Evolutionary conservation across 2,888 invertebrate species (phyloP).

Genomic region (Polyommatus icarus): DNA sequence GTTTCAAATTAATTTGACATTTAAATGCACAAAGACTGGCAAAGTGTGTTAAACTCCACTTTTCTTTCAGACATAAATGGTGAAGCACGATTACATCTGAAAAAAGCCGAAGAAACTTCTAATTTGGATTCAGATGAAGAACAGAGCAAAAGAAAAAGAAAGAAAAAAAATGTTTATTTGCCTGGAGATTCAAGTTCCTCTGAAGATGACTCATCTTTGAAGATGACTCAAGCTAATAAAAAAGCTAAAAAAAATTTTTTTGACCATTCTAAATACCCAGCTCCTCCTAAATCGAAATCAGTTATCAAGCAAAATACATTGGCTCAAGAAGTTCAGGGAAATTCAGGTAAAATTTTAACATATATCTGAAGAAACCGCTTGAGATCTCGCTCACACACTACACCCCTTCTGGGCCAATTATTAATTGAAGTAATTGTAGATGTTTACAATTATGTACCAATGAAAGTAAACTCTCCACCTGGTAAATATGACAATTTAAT

Average conservation of each 20-base stretch:
- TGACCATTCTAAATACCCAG: not conserved
- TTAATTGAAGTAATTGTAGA: no score
- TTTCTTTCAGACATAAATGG: not conserved
- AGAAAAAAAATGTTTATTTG: not conserved
- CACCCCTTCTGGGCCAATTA: no score
- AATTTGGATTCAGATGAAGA: constrained; percentile 3
- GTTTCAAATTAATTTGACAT: no score
- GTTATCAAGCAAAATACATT: not conserved
- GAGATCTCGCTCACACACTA: no score
- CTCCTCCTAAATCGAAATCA: not conserved
- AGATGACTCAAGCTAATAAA: not conserved
- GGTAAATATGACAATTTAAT: not conserved
- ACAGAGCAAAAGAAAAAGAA: not conserved
- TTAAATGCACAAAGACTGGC: no score
- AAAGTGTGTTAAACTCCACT: not conserved
- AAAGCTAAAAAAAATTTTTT: not conserved
- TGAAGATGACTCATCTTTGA: not conserved
- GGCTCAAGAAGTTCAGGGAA: no score
- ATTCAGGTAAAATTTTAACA: no score
- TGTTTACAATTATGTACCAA: no score
- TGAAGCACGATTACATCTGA: not conserved
- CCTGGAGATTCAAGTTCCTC: not conserved
- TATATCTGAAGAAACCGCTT: no score
- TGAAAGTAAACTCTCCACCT: not conserved
- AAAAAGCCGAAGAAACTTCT: not conserved